These are phyloP conservation scores for Cephus spinipes DNA, from an alignment of 2,888 invertebrate species.

Conservation along the genomic window DNA sequence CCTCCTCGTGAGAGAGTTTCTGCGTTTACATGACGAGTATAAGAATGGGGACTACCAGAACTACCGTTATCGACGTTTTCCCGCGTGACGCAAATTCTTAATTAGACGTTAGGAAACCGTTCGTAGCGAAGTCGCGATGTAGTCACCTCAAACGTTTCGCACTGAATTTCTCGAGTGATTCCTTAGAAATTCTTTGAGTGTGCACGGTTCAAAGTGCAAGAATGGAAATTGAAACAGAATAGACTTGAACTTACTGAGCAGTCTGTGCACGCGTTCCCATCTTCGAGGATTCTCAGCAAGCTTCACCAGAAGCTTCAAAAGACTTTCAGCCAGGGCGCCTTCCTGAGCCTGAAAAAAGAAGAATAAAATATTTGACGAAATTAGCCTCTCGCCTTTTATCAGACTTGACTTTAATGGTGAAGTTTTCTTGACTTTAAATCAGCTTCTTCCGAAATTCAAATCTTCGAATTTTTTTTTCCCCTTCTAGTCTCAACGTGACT, in stretches of 20 bases:
- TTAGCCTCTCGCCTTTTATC: neutral
- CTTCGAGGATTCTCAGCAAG: slow-evolving; percentile 54
- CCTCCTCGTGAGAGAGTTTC: neutral
- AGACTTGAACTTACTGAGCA: slow-evolving; percentile 54
- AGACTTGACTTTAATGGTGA: neutral
- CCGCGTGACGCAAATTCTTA: neutral
- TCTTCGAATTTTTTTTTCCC: neutral
- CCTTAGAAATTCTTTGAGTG: neutral
- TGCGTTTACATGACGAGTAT: neutral
- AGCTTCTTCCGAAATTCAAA: neutral
- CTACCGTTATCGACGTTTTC: neutral
- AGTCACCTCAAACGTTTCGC: neutral
- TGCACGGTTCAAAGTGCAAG: neutral
- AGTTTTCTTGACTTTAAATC: neutral
- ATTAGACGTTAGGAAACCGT: neutral
- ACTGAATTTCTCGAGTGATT: neutral
- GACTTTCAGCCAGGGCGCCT: slow-evolving; percentile 43
- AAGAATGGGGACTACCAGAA: neutral
- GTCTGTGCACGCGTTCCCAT: slow-evolving; percentile 52
- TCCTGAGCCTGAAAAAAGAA: slow-evolving; percentile 35
- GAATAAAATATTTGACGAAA: neutral
- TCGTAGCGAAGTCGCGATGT: neutral
- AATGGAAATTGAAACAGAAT: slow-evolving; percentile 1
- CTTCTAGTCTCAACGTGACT: neutral
- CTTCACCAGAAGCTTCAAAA: slow-evolving; percentile 53